Percentiles rank a stretch among this genome's conserved stretches.
Evolutionary conservation across 2,888 invertebrate genomes (phyloP).

Genomic region (Lissonota sp.): DNA sequence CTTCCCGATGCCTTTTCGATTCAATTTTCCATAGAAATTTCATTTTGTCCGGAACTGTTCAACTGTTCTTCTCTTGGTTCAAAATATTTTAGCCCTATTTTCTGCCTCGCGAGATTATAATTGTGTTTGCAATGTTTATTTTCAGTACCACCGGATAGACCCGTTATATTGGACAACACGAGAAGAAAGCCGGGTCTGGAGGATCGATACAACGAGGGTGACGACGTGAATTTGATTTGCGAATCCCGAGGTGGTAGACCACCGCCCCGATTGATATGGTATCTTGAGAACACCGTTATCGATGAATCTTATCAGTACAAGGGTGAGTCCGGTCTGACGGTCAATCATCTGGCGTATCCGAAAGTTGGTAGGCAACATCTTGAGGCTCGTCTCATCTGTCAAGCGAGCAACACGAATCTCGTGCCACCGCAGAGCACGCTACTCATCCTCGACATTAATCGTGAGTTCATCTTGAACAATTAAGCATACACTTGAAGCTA

Average conservation of each 20-base stretch:
- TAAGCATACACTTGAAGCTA: too few species aligned
- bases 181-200: constrained; percentile 89
- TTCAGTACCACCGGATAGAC: constrained; percentile 92
- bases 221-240: constrained; percentile 92
- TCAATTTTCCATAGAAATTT: not conserved
- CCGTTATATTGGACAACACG: constrained; percentile 90
- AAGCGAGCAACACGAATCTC: constrained; percentile 94
- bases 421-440: constrained; percentile 91
- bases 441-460: constrained; percentile 92
- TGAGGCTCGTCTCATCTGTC: constrained; percentile 93
- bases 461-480: constrained; percentile 86
- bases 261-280: constrained; percentile 92
- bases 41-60: not conserved
- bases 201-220: constrained; percentile 94
- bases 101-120: not conserved
- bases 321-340: constrained; percentile 88
- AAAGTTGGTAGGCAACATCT: constrained; percentile 93
- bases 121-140: not conserved
- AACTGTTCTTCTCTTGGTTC: not conserved
- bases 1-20: not conserved
- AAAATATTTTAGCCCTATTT: not conserved
- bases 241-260: constrained; percentile 94
- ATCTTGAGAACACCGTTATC: constrained; percentile 92
- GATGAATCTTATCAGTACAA: constrained; percentile 92
- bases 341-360: constrained; percentile 92